A percentile compares a stretch with the other conserved stretches of the same genome.
Evolutionary conservation across 2,888 invertebrate species (phyloP).

Genomic region (Syrista parreyssii): DNA sequence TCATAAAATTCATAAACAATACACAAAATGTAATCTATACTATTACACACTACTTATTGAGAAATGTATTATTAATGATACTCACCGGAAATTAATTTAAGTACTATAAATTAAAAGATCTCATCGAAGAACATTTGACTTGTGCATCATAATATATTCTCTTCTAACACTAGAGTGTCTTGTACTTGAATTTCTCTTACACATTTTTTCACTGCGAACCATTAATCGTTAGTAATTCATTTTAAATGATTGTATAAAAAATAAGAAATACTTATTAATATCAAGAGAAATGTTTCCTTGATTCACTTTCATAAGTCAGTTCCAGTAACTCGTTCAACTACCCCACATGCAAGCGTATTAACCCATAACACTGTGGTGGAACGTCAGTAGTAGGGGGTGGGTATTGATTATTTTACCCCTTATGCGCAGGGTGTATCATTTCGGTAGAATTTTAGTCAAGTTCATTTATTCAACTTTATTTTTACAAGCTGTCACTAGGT

Average conservation of each 20-base stretch:
- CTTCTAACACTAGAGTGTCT: neutral
- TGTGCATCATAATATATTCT: neutral
- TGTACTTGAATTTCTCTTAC: neutral
- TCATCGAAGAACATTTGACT: neutral
- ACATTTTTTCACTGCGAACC: neutral
- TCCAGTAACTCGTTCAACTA: neutral
- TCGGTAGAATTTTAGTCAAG: neutral
- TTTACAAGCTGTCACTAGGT: neutral
- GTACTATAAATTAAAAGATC: neutral
- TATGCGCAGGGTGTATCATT: neutral
- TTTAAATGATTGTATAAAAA: neutral
- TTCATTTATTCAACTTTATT: neutral
- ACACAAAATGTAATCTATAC: neutral
- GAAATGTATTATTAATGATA: neutral
- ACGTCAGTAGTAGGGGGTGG: slow-evolving; percentile 22
- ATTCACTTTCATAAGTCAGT: neutral
- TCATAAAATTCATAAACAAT: neutral
- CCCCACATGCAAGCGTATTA: neutral
- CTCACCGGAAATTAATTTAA: neutral
- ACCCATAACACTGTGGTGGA: neutral
- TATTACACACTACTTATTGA: neutral
- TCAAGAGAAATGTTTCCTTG: neutral
- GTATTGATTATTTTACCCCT: slow-evolving; percentile 49
- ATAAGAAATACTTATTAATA: neutral
- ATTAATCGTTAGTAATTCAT: neutral